Base-by-base conservation (phyloP, 1,140 invertebrate genomes). In the Aphaenogaster ashmeadi region DNA sequence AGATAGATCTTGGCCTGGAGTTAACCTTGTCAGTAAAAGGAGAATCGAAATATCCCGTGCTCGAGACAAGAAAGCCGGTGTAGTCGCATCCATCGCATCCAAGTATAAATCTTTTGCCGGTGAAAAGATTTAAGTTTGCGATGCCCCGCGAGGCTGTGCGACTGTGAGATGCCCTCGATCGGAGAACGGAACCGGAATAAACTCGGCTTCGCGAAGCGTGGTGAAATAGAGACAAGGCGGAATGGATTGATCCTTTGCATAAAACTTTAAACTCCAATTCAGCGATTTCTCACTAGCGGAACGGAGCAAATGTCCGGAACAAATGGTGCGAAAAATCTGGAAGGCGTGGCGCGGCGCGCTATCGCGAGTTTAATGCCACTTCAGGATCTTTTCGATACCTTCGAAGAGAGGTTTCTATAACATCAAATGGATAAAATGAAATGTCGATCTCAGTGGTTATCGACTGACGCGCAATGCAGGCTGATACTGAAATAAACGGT, bases 261-360 rank as follows among this genome's bases (percentile, higher is more conserved):
- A 66, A 90, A 90, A 90, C 78, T 90, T 90, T 90, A 85, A 81
- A 47, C 71, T 77, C 4, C 83, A 47, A 77, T 87, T 72, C 88
- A 75, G 56, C 56, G 88, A 78, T 90, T 77, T 21, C 5, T 47
- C 56, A 33, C 21, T 21, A 69, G 33, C 64, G 44, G 41, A 75
- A 44, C 54, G 54, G 67, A 47, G 56, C 69, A 66, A 54, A 64
- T 66, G 78, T 77, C 36, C 56, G 54, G n/a, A 67, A 90, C 60
- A 90, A 90, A 90, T 90, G 88, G 58, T 79, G 88, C 79, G 89
- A 90, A 78, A 90, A 90, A 90, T 90, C 89, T 27, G 38, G 47
- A 60, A 27, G 13, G 18, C 33, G 50, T n/a, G 62, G 47, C n/a
- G n/a, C n/a, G 66, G 38, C 41, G 44, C 41, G 33, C 6, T 54